Base-by-base conservation (phyloP, 2,797 vertebrate genomes). In the Steatocranus sp. region DNA sequence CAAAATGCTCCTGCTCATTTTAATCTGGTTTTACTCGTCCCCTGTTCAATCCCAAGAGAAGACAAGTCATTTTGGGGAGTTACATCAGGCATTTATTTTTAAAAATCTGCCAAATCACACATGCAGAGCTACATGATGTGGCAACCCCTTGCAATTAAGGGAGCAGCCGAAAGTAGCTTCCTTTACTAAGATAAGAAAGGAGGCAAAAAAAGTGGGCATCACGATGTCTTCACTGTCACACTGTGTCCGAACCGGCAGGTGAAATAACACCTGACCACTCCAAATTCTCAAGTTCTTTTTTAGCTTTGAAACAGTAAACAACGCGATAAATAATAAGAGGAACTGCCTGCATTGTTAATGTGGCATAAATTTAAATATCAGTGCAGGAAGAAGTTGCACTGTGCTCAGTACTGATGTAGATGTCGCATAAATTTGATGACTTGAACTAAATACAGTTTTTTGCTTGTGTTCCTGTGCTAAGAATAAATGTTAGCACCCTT, bases 341-440 rank as follows among this genome's bases (percentile, higher is more conserved):
- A 48, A 30, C 41, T 73, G 7, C 46, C 41, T 50, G 11, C 75
- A 15, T 2, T 73, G 11, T 48, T 23, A 17, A 32, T 56, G 56
- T 51, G 80, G 34, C 78, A 56, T 48, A n/a, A 14, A 41, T 73
- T 73, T n/a, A 41, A 53, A 58, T 75, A 23, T 58, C 3, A 83
- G 46, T 61, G 36, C 36, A 43, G 15, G n/a, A 48, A 15, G 12
- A 49, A 38, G 61, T 66, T 36, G 34, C 66, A 12, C 10, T 73
- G 66, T 27, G 41, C 23, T 46, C 41, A 48, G 17, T 48, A 18
- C 25, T 73, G 68, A 73, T 48, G 43, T 73, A 73, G 25, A 8
- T n/a, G 41, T 48, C 17, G 1, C 68, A 46, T 48, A n/a, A 8
- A 48, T n/a, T 1, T 73, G 68, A 73, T 6, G 25, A 73, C 25